Evolutionary conservation across 53 echinoderm and acorn worm genomes (phyloP).

Genomic region (Astropecten irregularis): DNA sequence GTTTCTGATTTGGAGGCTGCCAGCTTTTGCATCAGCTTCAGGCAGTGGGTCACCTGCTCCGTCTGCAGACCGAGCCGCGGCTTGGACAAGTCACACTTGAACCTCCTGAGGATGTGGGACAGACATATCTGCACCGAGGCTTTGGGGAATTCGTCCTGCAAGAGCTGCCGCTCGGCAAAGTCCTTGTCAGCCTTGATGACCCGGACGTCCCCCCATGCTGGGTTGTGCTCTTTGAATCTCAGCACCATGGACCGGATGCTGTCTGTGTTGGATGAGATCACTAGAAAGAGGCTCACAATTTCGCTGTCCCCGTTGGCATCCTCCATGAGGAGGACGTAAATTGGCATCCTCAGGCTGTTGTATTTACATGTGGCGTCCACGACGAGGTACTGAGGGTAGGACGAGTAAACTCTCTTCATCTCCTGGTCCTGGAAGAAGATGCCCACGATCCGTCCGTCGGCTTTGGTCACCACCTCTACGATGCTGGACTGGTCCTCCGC

Average conservation of each 20-base stretch:
- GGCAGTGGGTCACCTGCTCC: neutral
- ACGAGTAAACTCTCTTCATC: conserved; percentile 43
- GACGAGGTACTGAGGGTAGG: conserved; percentile 61
- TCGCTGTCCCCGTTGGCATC: conserved; percentile 64
- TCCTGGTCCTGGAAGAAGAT: conserved; percentile 57
- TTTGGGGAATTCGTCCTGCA: neutral
- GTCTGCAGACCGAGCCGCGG: conserved; percentile 16
- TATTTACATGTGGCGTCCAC: conserved; percentile 66
- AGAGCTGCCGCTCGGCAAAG: conserved; percentile 34
- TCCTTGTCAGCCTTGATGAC: conserved; percentile 67
- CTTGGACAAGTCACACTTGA: conserved; percentile 45
- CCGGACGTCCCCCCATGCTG: conserved; percentile 22
- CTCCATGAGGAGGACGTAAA: conserved; percentile 60
- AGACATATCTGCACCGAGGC: conserved; percentile 59
- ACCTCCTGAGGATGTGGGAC: conserved; percentile 55
- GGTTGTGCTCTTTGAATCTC: conserved; percentile 60
- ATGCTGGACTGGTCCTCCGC: neutral
- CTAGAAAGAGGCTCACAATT: conserved; percentile 2
- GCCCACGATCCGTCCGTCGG: neutral
- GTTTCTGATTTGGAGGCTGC: neutral
- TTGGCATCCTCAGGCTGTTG: conserved; percentile 61
- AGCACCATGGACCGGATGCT: conserved; percentile 42
- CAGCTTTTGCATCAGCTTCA: conserved; percentile 3
- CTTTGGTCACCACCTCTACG: neutral
- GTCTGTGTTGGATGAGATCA: neutral